Conservation (phyloP, 2,888 invertebrate genomes). For the Spatulosminthurus flaviceps region DNA sequence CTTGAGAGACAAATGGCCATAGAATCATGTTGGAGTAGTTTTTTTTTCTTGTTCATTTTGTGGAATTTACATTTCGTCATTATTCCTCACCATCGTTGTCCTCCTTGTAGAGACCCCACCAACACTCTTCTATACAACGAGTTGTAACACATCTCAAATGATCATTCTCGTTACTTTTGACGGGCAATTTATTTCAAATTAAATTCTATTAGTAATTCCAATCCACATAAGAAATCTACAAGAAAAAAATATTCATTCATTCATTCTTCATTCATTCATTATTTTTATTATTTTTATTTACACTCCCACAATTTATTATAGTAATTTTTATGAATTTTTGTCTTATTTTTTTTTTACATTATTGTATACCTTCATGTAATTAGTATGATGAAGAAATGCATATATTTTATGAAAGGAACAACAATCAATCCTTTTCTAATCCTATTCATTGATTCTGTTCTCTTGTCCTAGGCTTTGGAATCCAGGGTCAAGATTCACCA, state of each 20-base stretch:
- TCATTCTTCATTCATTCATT: conserved; percentile 2
- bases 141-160: neutral
- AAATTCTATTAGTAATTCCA: neutral
- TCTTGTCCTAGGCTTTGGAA: conserved; percentile 41
- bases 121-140: neutral
- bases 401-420: neutral
- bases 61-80: too few species aligned
- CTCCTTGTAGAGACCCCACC: neutral
- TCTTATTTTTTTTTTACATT: neutral
- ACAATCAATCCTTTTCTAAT: conserved; percentile 6
- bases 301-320: neutral
- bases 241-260: neutral
- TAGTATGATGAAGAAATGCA: neutral
- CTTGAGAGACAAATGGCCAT: neutral
- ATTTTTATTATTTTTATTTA: conserved; percentile 1
- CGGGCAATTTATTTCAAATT: conserved; percentile 6
- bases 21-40: neutral
- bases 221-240: neutral
- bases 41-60: neutral
- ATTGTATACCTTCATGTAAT: neutral
- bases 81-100: conserved; percentile 6
- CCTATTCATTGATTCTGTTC: conserved; percentile 36
- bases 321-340: neutral
- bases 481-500: conserved; percentile 27
- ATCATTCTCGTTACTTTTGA: conserved; percentile 18